Conservation (phyloP, 35 echinoderm and acorn worm species). For the Eucidaris tribuloides region DNA sequence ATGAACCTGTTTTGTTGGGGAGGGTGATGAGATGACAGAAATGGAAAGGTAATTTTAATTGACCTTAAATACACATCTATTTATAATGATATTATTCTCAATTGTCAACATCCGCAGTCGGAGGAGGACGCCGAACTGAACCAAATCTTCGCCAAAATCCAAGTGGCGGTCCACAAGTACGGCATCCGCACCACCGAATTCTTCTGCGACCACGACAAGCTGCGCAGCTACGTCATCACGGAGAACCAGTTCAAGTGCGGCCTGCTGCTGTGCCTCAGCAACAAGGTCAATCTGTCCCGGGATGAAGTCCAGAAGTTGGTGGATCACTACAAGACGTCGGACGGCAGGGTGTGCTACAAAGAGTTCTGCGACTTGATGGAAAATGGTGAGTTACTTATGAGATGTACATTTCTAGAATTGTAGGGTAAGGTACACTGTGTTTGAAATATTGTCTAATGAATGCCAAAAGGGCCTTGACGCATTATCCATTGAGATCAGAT, state of each 20-base stretch:
- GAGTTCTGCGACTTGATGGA: slow-evolving; percentile 96
- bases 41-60: no score
- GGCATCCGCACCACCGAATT: slow-evolving; percentile 97
- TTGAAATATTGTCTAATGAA: no score
- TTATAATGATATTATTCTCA: not conserved
- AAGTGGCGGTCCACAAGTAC: slow-evolving; percentile 86
- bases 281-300: slow-evolving; percentile 61
- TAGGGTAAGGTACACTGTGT: no score
- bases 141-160: slow-evolving; percentile 77
- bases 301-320: slow-evolving; percentile 88
- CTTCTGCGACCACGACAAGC: slow-evolving; percentile 94
- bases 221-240: slow-evolving; percentile 84
- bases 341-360: slow-evolving; percentile 86
- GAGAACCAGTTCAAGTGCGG: slow-evolving; percentile 98
- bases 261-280: slow-evolving; percentile 76
- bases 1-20: no score
- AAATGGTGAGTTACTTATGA: slow-evolving; percentile 85
- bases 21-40: no score
- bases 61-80: no score
- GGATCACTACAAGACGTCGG: slow-evolving; percentile 73
- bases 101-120: not conserved
- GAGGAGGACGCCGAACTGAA: slow-evolving; percentile 61
- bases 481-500: no score
- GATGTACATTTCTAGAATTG: no score
- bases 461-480: no score